Evolutionary conservation across 2,797 vertebrate species (phyloP), one percentile per base, ranked within the genome.

Genomic region (Rhinichthys osculus): DNA sequence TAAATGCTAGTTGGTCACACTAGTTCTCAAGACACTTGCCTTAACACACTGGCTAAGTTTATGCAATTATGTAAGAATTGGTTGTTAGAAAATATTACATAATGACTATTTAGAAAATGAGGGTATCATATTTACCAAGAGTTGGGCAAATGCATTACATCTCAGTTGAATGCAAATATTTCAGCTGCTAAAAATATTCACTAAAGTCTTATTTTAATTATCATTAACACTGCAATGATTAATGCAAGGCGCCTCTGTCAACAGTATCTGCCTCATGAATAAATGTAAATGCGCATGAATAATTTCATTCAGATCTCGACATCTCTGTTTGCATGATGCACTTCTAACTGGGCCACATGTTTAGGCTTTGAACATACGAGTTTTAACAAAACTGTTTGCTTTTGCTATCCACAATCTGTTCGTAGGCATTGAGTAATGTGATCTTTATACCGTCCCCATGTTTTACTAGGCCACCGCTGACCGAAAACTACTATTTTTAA

Each of bases 401-500:
- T 50, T 67, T 64, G n/a, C 23, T 44, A 54, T 64, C 66, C 59
- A 54, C 59, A 40, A 40, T 77, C 59, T 77, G 44, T 77, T 66
- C 5, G 4, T 13, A 82, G 52, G 38, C 33, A 69, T 89, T 90
- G 87, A 76, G 90, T 79, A 90, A 92, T 85, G 50, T 90, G 89
- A 90, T 78, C 89, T 89, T 91, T 90, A 90, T 5, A 90, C 87
- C 6, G 38, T 83, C 66, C 38, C 44, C 27, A 23, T 30, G 1
- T 59, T 69, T 87, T 52, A 88, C 78, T 88, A 47, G 82, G 84
- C 82, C 87, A 83, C 40, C 27, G 23, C 44, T 82, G 47, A 42
- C 69, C 35, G 62, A 87, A 88, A 90, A 88, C 64, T 67, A 91
- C 47, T 83, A 91, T 92, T 92, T 90, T 82, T 87, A 89, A 57